Base-by-base conservation (phyloP, 1,140 invertebrate genomes). In the Drosophila funebris region DNA sequence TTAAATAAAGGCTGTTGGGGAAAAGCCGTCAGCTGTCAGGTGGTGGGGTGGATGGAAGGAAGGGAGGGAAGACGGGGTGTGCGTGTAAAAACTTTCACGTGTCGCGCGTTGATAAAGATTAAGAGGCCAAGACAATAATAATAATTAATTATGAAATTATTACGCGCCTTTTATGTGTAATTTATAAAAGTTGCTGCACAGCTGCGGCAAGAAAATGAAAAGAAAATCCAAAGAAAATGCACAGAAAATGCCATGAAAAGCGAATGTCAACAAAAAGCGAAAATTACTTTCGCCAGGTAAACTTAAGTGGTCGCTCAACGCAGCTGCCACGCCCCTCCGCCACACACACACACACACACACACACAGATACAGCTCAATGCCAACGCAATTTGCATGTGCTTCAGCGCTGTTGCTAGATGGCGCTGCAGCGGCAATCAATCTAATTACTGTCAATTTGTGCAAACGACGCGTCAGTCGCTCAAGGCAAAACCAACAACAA, bases 391-490 rank as follows among this genome's bases (percentile, higher is more conserved):
- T 83, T 83, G 75, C 82, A 85, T 52, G 33, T 43, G 31, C 52
- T 44, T 16, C 20, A 56, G 61, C 53, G 31, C 52, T 44, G 20
- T 27, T 56, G 61, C 53, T 62, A 74, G 73, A 68, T 75, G 66
- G 72, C 58, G 60, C 61, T 54, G 64, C 54, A 44, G 50, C 44
- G 44, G n/a, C 73, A 57, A 87, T 87, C 84, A 89, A 87, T 87
- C 83, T 89, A 87, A 87, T 87, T 87, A 87, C 72, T 79, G 83
- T 89, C 83, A 88, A 88, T 83, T 75, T 68, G n/a, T 27, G 50
- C 18, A 16, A 54, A 50, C 18, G 46, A 61, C 50, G 37, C 22
- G n/a, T n/a, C n/a, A n/a, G n/a, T n/a, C n/a, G n/a, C n/a, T n/a
- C n/a, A n/a, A n/a, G 14, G 44, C 20, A 24, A 50, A 27, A 36